Evolutionary conservation across 2,797 vertebrate species (phyloP), one percentile per base, ranked within the genome.

Genomic region (Podargus strigoides): DNA sequence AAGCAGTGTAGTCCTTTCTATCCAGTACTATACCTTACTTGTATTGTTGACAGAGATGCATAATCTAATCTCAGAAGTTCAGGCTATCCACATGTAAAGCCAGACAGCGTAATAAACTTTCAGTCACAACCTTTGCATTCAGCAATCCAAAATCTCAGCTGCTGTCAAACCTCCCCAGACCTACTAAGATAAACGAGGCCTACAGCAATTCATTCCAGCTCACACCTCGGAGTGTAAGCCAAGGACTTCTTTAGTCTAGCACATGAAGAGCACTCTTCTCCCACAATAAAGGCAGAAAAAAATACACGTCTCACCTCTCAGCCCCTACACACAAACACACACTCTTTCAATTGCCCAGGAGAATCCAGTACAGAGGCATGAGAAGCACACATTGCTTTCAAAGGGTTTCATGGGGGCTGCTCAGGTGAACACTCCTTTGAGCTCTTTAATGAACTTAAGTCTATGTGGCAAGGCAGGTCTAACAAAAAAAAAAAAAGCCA

Each of bases 1-100:
- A 37, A 63, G 28, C 36, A 79, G 41, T 7, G 26, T 7, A 85
- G 46, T 81, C 13, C 27, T 84, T 78, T 63, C 79, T 39, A 32
- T 73, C 27, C 34, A 49, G 74, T 88, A 64, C 74, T 67, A 36
- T 3, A 64, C 30, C 56, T 60, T 63, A 69, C 44, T 21, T 64
- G 32, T 41, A 32, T 19, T 63, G 11, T 18, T 86, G 92, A 78
- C 80, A 96, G 62, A 84, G 79, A 84, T 75, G 58, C 82, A 91
- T 15, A 73, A 88, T 58, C 58, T 94, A 50, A 89, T 85, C 79
- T 84, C 76, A 84, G 47, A 86, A 81, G 47, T 92, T 78, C 94
- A 79, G 55, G 32, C 50, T 66, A 47, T 8, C 41, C 39, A 52
- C 62, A 62, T 26, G 67, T 49, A 89, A 81, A 88, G 52, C 63